Percentiles rank a stretch among this genome's conserved stretches.
Conservation (phyloP, 2,888 invertebrate species). For the Mesorhabditis spiculigera region DNA sequence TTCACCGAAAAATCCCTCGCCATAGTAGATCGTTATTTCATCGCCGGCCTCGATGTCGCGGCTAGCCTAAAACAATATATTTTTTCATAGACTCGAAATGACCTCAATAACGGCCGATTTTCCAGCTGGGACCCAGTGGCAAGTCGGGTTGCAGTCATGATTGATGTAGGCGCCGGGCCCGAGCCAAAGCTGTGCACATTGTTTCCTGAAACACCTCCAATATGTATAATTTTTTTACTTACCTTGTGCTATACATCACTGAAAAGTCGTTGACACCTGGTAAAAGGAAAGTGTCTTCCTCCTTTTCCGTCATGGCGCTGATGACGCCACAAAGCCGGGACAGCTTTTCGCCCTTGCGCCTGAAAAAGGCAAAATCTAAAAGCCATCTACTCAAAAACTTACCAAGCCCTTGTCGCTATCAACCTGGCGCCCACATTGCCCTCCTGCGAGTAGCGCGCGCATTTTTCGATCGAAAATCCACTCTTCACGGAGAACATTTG, state of each 20-base stretch:
- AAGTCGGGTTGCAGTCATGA: constrained; percentile 95
- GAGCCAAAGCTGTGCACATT: constrained; percentile 96
- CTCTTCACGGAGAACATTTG: constrained; percentile 89
- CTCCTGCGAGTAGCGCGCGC: constrained; percentile 82
- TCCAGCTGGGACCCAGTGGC: constrained; percentile 92
- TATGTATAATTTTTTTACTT: background rate
- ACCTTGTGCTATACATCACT: constrained; percentile 95
- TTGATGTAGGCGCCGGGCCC: constrained; percentile 99
- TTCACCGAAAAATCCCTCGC: constrained; percentile 97
- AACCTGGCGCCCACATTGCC: constrained; percentile 92
- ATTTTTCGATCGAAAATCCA: constrained; percentile 89
- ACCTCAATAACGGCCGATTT: constrained; percentile 83
- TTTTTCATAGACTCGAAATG: background rate
- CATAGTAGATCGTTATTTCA: constrained; percentile 97
- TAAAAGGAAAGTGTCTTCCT: constrained; percentile 78
- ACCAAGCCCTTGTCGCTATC: constrained; percentile 89
- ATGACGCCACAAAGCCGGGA: constrained; percentile 94
- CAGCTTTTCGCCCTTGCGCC: constrained; percentile 87
- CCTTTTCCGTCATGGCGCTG: constrained; percentile 87
- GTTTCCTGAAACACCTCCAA: constrained; percentile 67
- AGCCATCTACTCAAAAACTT: constrained; percentile 20
- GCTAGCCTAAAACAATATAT: constrained; percentile 71
- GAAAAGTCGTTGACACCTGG: constrained; percentile 94
- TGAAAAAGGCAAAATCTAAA: constrained; percentile 42
- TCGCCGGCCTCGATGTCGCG: constrained; percentile 91